Percentiles rank a stretch among this genome's conserved stretches.
phyloP scores from a whole-genome alignment of 2,113 vertebrate species.

The Suncus etruscus region DNA sequence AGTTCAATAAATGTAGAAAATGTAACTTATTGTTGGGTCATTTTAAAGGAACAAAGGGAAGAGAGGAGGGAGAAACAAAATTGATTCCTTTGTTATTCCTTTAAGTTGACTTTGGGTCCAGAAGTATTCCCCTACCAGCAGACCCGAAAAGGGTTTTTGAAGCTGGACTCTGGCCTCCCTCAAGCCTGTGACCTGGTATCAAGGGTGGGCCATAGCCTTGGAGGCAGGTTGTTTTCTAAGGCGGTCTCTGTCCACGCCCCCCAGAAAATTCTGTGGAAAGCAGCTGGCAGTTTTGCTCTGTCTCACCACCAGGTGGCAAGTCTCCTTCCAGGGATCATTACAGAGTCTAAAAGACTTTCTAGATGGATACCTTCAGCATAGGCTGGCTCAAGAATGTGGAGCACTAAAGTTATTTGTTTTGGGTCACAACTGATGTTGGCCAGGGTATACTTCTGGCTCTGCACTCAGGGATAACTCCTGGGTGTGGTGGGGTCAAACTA shows the following conservation, averaged over 20 bases:
- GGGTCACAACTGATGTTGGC: no score
- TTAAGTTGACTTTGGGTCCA: not conserved
- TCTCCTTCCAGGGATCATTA: not conserved
- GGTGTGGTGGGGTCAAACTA: no score
- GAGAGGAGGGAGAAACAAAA: no score
- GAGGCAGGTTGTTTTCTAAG: not conserved
- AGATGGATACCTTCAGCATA: not conserved
- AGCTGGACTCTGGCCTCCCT: not conserved
- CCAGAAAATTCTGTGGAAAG: not conserved
- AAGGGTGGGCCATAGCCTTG: not conserved
- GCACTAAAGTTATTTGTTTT: not conserved
- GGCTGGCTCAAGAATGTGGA: not conserved
- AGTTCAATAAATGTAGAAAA: slow-evolving; percentile 23
- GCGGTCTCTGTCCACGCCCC: not conserved
- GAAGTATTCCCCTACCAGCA: slow-evolving; percentile 7
- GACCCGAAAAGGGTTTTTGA: not conserved
- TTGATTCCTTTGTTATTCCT: not conserved
- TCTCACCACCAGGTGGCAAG: not conserved
- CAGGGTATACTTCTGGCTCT: no score
- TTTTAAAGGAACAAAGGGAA: no score
- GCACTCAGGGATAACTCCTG: no score
- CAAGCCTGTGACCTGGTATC: not conserved
- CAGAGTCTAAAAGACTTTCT: not conserved
- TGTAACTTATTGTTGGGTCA: not conserved
- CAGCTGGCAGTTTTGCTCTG: not conserved